Percentiles rank a stretch among this genome's conserved stretches.
phyloP scores from a whole-genome alignment of 2,797 vertebrate genomes.

The Epinephelus malabaricus region DNA sequence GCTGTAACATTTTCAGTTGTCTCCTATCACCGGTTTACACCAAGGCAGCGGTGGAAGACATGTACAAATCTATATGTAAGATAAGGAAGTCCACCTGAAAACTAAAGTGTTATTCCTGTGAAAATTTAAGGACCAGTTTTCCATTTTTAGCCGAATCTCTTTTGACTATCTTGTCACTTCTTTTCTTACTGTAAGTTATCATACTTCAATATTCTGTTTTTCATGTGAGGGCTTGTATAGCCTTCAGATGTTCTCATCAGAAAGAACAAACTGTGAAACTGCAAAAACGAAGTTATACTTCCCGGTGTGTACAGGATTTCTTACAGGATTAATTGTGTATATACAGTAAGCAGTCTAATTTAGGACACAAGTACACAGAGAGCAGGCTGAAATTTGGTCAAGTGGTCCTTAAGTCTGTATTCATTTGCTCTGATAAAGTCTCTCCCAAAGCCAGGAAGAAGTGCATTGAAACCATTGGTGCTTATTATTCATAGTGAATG shows the following conservation, averaged over 20 bases:
- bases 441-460: not conserved
- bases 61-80: constrained; percentile 32
- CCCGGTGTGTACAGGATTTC: not conserved
- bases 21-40: constrained; percentile 25
- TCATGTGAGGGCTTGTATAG: not conserved
- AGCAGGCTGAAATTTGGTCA: constrained; percentile 7
- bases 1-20: constrained; percentile 51
- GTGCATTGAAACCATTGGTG: not conserved
- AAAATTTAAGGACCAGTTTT: constrained; percentile 37
- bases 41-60: constrained; percentile 34
- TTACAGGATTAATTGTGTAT: constrained; percentile 14
- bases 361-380: constrained; percentile 4
- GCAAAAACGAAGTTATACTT: constrained; percentile 20
- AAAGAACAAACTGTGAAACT: constrained; percentile 58
- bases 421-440: not conserved
- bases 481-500: constrained; percentile 17
- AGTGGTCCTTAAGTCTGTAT: constrained; percentile 17
- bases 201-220: not conserved
- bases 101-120: constrained; percentile 27
- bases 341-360: constrained; percentile 9
- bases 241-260: constrained; percentile 11
- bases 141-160: not conserved
- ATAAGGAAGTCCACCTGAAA: constrained; percentile 15
- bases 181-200: constrained; percentile 41
- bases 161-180: constrained; percentile 13